These are phyloP conservation scores for Manduca sexta DNA, from an alignment of 1,140 invertebrate species.

Conservation along the genomic window DNA sequence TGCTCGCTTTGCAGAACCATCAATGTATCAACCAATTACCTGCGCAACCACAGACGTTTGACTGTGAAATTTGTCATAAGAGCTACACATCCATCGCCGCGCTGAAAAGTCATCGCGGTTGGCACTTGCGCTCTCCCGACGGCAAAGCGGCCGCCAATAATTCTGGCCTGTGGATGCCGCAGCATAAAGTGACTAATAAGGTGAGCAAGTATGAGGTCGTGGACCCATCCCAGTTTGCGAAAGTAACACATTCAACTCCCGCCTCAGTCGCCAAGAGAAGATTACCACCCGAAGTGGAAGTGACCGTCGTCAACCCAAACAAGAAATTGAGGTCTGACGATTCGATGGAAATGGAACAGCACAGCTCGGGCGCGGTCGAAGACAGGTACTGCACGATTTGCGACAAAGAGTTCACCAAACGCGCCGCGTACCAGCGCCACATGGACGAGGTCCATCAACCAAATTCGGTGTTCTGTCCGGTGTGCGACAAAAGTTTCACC, in stretches of 20 bases:
- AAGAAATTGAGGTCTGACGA: constrained; percentile 65
- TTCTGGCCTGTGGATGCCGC: constrained; percentile 70
- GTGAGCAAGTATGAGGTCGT: constrained; percentile 68
- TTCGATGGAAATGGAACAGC: constrained; percentile 49
- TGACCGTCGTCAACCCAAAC: constrained; percentile 67
- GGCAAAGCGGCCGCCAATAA: constrained; percentile 71
- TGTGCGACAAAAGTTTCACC: constrained; percentile 74
- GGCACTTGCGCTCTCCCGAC: constrained; percentile 74
- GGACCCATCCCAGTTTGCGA: constrained; percentile 36
- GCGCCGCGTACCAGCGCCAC: constrained; percentile 71
- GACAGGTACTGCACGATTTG: constrained; percentile 76
- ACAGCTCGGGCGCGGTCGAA: constrained; percentile 35
- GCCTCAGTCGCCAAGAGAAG: constrained; percentile 45
- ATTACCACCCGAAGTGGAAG: constrained; percentile 67
- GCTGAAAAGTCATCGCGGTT: constrained; percentile 76
- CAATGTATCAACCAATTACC: constrained; percentile 52
- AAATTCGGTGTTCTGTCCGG: constrained; percentile 64
- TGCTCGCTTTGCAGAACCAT: constrained; percentile 67
- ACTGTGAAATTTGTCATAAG: constrained; percentile 76
- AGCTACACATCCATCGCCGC: constrained; percentile 73
- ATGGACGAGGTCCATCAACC: constrained; percentile 71
- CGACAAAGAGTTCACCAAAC: constrained; percentile 74
- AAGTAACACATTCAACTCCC: constrained; percentile 28
- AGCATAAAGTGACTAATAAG: constrained; percentile 69
- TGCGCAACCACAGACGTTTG: constrained; percentile 58